Conservation (phyloP, 2,888 invertebrate species). For the Cerastoderma edule region DNA sequence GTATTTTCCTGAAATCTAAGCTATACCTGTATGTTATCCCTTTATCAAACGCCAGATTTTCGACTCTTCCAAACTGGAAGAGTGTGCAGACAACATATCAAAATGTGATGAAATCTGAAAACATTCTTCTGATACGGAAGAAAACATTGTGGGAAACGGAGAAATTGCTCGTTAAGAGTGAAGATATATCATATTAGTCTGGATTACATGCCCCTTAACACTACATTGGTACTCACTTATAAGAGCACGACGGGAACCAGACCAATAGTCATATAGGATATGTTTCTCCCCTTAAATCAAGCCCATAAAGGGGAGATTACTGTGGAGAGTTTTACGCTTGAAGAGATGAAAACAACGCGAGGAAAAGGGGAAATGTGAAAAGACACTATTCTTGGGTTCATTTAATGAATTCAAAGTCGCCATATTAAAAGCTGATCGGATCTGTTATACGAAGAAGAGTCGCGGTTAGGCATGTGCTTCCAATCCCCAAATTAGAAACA, state of each 20-base stretch:
- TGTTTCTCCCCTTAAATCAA: background rate
- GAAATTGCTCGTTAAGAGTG: background rate
- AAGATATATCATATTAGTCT: background rate
- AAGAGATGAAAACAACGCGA: slow-evolving; percentile 13
- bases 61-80: too few relatives aligned
- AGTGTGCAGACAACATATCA: background rate
- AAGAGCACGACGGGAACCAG: background rate
- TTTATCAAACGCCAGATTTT: too few relatives aligned
- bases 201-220: background rate
- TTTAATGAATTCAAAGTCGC: too few relatives aligned
- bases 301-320: background rate
- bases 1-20: too few relatives aligned
- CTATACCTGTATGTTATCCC: too few relatives aligned
- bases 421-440: too few relatives aligned
- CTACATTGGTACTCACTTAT: background rate
- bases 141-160: slow-evolving; percentile 5
- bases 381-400: too few relatives aligned
- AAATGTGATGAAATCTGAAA: slow-evolving; percentile 8
- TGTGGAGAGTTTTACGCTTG: slow-evolving; percentile 36
- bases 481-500: too few relatives aligned
- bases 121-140: background rate
- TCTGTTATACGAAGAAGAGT: too few relatives aligned
- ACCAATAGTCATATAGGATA: background rate
- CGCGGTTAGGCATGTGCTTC: too few relatives aligned
- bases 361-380: too few relatives aligned